Percentiles rank a stretch among this genome's conserved stretches.
Conservation (phyloP, 2,113 vertebrate genomes). For the Pionites leucogaster region DNA sequence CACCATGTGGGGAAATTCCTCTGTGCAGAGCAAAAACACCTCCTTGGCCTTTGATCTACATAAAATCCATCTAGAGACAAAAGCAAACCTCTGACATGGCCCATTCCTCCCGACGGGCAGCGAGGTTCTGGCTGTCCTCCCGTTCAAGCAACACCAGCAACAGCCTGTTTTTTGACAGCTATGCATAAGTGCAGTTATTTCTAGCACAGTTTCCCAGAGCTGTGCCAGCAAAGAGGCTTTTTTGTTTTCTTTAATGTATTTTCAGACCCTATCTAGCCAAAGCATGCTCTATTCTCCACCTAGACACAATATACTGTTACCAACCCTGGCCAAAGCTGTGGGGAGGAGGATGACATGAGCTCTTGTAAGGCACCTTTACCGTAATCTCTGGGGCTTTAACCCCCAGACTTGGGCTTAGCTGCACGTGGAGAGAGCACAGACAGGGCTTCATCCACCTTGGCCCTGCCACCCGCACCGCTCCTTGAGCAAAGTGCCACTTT, state of each 20-base stretch:
- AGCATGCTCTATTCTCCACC: not conserved
- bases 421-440: fast-evolving
- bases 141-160: not conserved
- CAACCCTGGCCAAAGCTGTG: not conserved
- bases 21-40: not conserved
- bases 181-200: conserved; percentile 50
- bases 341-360: not conserved
- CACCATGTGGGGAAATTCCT: not conserved
- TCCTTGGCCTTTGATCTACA: not conserved
- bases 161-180: conserved; percentile 55
- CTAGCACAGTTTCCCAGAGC: conserved; percentile 56
- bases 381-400: not conserved
- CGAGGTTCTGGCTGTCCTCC: conserved; percentile 28
- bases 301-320: not conserved
- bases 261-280: not conserved
- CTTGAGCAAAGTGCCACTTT: fast-evolving
- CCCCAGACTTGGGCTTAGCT: not conserved
- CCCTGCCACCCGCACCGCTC: not conserved
- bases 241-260: not conserved
- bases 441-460: not conserved
- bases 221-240: not conserved
- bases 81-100: not conserved
- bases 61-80: not conserved
- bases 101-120: not conserved
- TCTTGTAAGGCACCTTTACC: not conserved